Evolutionary conservation across 2,797 vertebrate species (phyloP), one percentile per base, ranked within the genome.

Genomic region (Chiroxiphia lanceolata): DNA sequence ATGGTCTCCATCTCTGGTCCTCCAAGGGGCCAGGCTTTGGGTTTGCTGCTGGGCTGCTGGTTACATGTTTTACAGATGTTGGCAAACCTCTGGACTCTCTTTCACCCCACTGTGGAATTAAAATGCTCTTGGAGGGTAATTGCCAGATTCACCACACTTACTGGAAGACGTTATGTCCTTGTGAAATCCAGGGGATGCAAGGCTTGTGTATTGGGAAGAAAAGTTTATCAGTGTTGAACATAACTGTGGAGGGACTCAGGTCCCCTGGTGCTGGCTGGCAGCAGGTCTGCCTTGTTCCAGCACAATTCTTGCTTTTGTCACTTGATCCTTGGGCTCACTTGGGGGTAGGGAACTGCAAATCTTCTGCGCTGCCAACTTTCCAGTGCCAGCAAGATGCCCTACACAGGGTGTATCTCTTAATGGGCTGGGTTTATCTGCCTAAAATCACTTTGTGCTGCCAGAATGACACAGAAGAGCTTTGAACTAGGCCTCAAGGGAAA

Each of bases 1-100:
- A 0, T 40, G 26, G 8, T 61, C 53, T 77, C 57, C 27, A 8
- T 54, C 26, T 61, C 56, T 0, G 0, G 9, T 42, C 36, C 26
- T 77, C 20, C 47, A 45, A 54, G 87, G n/a, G n/a, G 20, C 47
- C 26, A 44, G 54, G 20, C 38, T 51, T 65, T 61, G 34, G 16
- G 14, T 67, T 89, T 87, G 42, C 78, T 83, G 60, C 69, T 87
- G 38, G 33, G 10, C 40, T 83, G n/a, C 6, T 8, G 9, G 6
- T 57, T 63, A 21, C 26, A 48, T 59, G 15, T 74, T 86, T 67
- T 63, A 65, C 31, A 54, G 45, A 33, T 57, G 17, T 1, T 44
- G 45, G 11, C 29, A 76, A 87, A 38, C 15, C 36, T 84, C 50
- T 91, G 77, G 11, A 33, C 42, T 53, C n/a, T 76, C 29, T 84